These are phyloP conservation scores for Standfussiana lucernea DNA, from an alignment of 2,888 invertebrate genomes.

Conservation along the genomic window DNA sequence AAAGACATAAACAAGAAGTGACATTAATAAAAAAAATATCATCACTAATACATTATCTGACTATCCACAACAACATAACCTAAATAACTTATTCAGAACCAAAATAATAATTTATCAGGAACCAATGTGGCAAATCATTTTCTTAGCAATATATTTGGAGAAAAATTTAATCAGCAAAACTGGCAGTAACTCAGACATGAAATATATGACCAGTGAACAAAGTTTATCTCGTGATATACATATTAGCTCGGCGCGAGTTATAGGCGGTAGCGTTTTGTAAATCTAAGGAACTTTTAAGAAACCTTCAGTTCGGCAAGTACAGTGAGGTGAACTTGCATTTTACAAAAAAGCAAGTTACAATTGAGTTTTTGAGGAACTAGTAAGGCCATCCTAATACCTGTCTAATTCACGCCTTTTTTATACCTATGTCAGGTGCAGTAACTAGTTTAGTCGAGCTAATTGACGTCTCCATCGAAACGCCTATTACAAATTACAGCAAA, in stretches of 20 bases:
- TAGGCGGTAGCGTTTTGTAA: conserved; percentile 14
- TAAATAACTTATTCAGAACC: conserved; percentile 9
- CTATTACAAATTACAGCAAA: too few relatives aligned
- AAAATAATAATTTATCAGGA: conserved; percentile 38
- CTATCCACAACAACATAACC: not conserved
- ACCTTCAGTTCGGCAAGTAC: not conserved
- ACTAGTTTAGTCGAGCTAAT: not conserved
- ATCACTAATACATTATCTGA: conserved; percentile 17
- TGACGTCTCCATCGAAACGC: not conserved
- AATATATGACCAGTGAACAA: conserved; percentile 86
- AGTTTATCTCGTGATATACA: conserved; percentile 84
- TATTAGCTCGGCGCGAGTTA: conserved; percentile 69
- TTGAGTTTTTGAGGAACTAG: not conserved
- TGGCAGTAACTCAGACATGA: conserved; percentile 81
- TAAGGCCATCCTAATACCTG: not conserved
- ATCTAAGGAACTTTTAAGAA: not conserved
- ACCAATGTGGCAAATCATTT: conserved; percentile 60
- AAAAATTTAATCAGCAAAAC: conserved; percentile 81
- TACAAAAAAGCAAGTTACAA: not conserved
- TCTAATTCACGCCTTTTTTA: not conserved
- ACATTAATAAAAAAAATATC: not conserved
- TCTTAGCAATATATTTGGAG: conserved; percentile 71
- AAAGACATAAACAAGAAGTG: not conserved
- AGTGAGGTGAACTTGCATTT: not conserved
- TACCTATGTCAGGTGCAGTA: not conserved